phyloP scores from a whole-genome alignment of 1,140 invertebrate species.

The Galleria mellonella region DNA sequence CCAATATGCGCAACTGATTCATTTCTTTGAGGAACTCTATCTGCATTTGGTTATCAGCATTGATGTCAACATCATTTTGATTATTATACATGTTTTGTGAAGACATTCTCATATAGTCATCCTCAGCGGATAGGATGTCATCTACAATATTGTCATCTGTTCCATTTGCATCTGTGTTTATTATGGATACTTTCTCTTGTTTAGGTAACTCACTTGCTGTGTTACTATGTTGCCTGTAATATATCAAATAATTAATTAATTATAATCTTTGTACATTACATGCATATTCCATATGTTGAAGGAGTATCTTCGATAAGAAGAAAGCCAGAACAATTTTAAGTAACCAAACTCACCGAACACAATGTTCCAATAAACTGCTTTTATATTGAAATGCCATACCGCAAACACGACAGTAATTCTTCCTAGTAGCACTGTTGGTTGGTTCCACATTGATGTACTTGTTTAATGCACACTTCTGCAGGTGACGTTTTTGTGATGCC shows the following conservation, averaged over 20 bases:
- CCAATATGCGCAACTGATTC: slow-evolving; percentile 50
- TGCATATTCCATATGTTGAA: background rate
- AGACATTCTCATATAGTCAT: slow-evolving; percentile 51
- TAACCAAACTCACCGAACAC: slow-evolving; percentile 35
- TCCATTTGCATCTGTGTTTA: slow-evolving; percentile 31
- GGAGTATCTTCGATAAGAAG: no score
- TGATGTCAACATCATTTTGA: slow-evolving; percentile 16
- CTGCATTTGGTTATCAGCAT: slow-evolving; percentile 54
- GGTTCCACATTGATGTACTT: slow-evolving; percentile 8
- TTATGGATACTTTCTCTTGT: slow-evolving; percentile 27
- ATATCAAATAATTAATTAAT: background rate
- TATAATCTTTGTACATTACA: background rate
- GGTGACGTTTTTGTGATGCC: slow-evolving; percentile 47
- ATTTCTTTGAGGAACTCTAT: slow-evolving; percentile 61
- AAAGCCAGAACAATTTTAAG: no score
- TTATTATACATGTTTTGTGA: slow-evolving; percentile 23
- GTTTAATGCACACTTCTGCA: slow-evolving; percentile 31
- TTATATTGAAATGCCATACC: slow-evolving; percentile 53
- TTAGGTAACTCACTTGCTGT: slow-evolving; percentile 16
- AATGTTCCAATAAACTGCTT: slow-evolving; percentile 50
- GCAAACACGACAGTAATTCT: slow-evolving; percentile 50
- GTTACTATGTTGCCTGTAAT: slow-evolving; percentile 37
- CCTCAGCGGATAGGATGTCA: slow-evolving; percentile 56
- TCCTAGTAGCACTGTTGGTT: slow-evolving; percentile 24
- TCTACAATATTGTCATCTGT: slow-evolving; percentile 62